Evolutionary conservation across 92 coral and sea anemone species (phyloP), one percentile per base, ranked within the genome.

Genomic region (Actinostola sp.): DNA sequence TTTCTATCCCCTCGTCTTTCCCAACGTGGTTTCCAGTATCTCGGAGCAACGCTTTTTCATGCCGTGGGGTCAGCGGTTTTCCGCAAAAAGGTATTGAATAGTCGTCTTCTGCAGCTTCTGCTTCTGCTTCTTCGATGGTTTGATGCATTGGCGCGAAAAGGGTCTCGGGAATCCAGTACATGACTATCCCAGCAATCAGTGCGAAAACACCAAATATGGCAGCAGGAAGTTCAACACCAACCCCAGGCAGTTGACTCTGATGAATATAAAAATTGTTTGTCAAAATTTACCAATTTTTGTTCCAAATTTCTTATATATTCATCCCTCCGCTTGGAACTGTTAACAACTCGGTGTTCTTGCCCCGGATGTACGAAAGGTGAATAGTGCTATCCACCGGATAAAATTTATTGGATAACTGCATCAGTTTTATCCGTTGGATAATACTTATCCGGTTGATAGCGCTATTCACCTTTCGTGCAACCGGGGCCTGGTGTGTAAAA

Each of bases 111-210:
- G 76, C 82, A 21, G 61, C 82, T 36, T 55, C 82, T n/a, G n/a
- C n/a, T n/a, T n/a, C n/a, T n/a, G 67, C 60, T 29, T 77, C 82
- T 38, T 77, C 82, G 33, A 67, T 55, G 31, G 82, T 65, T 56
- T 77, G 82, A 25, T 77, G 68, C 75, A 77, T 77, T 1, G 66
- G 58, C 2, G 82, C 38, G 49, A 38, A 77, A 13, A 77, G 67
- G 11, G 82, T 77, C 76, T 77, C 82, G 35, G 82, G 82, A 41
- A 77, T 41, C 82, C 82, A 77, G 49, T 77, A 77, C 74, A 53
- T 77, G 26, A 44, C 20, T 25, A 77, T 77, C 66, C 82, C 82
- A 13, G 82, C 76, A 20, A 77, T 55, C 46, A 57, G 20, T 36
- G 75, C 68, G 56, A 67, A 29, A n/a, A 53, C 67, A 8, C 57